Evolutionary conservation across 2,113 vertebrate genomes (phyloP), one percentile per base, ranked within the genome.

Genomic region (Corapipo altera): DNA sequence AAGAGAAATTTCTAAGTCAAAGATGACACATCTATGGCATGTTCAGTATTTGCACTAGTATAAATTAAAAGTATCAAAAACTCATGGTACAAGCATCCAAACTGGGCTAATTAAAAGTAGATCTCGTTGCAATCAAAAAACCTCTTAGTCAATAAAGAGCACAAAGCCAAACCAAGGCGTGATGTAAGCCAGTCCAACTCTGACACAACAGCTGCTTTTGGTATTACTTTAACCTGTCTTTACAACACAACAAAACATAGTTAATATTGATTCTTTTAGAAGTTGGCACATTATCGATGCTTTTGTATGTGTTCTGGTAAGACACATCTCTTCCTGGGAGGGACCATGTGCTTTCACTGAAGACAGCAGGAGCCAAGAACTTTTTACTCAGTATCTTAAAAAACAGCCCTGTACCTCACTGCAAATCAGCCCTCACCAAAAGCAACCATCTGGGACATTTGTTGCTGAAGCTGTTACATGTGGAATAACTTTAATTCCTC

Each of bases 31-130:
- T 24, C 61, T 32, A 11, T 44, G 30, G 44, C 2, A 5, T 62
- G 32, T 61, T 85, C 51, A 76, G 75, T 11, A 4, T 93, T 93
- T 84, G 39, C 75, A 55, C 35, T 28, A 39, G 24, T 59, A 82
- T 87, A 90, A 74, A 93, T 58, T 64, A 87, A 93, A 82, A 85
- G 75, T 85, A 74, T 74, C 79, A 85, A 93, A 91, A 49, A 48
- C 21, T 67, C 30, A 6, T 39, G 30, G 62, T 39, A 67, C 33
- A 88, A 71, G 16, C 70, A 41, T 49, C 69, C 70, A 91, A 19
- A 43, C 22, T 35, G 16, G 22, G 52, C 35, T 91, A 94, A 95
- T 90, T 95, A 94, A 81, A 95, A 90, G 57, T 21, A 88, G 46
- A 87, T 81, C 44, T 57, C 7, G 39, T 79, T 75, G 51, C 59